Evolutionary conservation across 2,797 vertebrate species (phyloP), one percentile per base, ranked within the genome.

Genomic region (Acanthurus lineatus): DNA sequence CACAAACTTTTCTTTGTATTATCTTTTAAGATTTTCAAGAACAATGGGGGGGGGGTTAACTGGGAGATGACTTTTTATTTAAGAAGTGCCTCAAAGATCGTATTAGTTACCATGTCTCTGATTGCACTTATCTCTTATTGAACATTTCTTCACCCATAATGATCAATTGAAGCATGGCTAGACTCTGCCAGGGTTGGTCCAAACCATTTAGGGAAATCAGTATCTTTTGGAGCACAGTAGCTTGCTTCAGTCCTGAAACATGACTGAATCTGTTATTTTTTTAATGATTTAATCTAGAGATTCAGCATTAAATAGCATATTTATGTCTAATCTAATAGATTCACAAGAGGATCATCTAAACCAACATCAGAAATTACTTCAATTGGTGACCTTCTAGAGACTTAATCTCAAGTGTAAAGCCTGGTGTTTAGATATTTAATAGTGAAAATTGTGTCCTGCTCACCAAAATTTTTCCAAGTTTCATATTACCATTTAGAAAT

Each of bases 11-110:
- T 75, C 25, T 72, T 85, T 79, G 73, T 76, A 16, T 77, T 71
- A 40, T 70, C 62, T 71, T 73, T 68, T 87, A 42, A 76, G 58
- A 76, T 82, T 82, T 86, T 87, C 79, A 78, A 45, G 11, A 77
- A 84, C 65, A 65, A 20, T 19, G 32, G 49, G 47, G 61, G 25
- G 54, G 60, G 58, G 3, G 20, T 4, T 48, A 91, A 94, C 87
- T 84, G 88, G 92, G 94, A 74, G 91, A 92, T 69, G 48, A 79
- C 87, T 86, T 92, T 92, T 92, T 77, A 90, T 93, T 93, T 91
- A 94, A 94, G 83, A 96, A 96, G 96, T 96, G 96, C 97, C 96
- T 96, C 94, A 92, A 93, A 89, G 85, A 91, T 94, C 74, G 67
- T 81, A 88, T 84, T 75, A 86, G 82, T 79, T 81, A 86, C 79